phyloP scores from a whole-genome alignment of 2,797 vertebrate genomes.

The Leptodactylus fallax region DNA sequence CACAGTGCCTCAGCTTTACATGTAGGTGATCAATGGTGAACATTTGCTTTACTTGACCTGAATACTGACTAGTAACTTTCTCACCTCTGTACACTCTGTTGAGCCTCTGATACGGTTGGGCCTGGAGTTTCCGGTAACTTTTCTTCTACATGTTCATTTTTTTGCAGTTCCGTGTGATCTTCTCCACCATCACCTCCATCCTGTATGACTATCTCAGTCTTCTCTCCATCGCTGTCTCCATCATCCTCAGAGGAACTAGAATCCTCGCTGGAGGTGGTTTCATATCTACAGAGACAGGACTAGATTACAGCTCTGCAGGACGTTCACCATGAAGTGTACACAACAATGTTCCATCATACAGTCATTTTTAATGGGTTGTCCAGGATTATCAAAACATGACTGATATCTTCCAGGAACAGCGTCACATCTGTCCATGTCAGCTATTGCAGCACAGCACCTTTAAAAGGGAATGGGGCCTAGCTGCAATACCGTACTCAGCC shows the following conservation, averaged over 20 bases:
- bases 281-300: constrained; percentile 83
- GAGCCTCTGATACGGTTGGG: constrained; percentile 30
- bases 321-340: too few species aligned
- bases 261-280: constrained; percentile 96
- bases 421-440: too few species aligned
- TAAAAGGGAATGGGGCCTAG: too few species aligned
- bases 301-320: background rate
- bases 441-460: too few species aligned
- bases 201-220: background rate
- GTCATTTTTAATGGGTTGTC: too few species aligned
- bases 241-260: constrained; percentile 81
- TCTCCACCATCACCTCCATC: constrained; percentile 25
- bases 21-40: background rate
- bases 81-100: constrained; percentile 71
- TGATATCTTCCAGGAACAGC: too few species aligned
- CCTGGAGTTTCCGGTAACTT: constrained; percentile 50
- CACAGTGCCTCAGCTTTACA: background rate
- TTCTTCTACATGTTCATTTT: fast-evolving
- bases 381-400: too few species aligned
- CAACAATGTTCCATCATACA: too few species aligned
- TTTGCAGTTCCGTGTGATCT: background rate
- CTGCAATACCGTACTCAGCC: too few species aligned
- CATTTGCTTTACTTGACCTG: background rate
- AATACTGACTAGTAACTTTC: background rate
- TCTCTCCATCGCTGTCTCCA: constrained; percentile 72